Evolutionary conservation across 1,140 invertebrate genomes (phyloP).

Genomic region (Heliconius hermathena): DNA sequence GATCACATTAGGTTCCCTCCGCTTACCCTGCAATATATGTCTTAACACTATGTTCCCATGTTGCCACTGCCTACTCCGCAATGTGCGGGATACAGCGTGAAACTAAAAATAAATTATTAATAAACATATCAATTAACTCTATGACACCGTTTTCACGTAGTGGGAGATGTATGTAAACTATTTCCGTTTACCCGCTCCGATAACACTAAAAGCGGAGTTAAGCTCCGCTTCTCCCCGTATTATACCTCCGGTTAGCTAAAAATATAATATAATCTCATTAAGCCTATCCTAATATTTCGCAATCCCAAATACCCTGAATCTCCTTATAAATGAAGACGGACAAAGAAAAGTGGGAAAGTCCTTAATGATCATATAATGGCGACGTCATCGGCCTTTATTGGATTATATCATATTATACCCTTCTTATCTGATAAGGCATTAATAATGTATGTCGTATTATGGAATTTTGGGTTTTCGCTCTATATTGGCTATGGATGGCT

Average conservation of each 20-base stretch:
- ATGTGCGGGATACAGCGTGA: no score
- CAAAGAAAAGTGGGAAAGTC: neutral
- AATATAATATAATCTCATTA: neutral
- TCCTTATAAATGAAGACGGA: neutral
- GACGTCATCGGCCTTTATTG: constrained; percentile 18
- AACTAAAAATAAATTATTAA: no score
- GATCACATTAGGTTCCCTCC: no score
- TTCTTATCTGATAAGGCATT: constrained; percentile 19
- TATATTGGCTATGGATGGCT: neutral
- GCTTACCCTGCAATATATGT: no score
- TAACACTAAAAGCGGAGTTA: neutral
- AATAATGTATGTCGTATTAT: constrained; percentile 20
- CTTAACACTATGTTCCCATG: no score
- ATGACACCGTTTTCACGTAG: no score
- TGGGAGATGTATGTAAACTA: neutral
- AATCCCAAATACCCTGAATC: neutral
- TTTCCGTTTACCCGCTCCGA: neutral
- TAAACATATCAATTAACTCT: no score
- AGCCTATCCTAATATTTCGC: neutral
- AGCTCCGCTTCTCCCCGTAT: neutral
- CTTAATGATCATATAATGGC: constrained; percentile 10
- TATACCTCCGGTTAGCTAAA: neutral
- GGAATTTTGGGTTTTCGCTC: neutral
- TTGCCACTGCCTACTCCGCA: no score
- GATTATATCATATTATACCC: neutral